Conservation (phyloP, 2,113 vertebrate genomes). For the Ochotona curzoniae region DNA sequence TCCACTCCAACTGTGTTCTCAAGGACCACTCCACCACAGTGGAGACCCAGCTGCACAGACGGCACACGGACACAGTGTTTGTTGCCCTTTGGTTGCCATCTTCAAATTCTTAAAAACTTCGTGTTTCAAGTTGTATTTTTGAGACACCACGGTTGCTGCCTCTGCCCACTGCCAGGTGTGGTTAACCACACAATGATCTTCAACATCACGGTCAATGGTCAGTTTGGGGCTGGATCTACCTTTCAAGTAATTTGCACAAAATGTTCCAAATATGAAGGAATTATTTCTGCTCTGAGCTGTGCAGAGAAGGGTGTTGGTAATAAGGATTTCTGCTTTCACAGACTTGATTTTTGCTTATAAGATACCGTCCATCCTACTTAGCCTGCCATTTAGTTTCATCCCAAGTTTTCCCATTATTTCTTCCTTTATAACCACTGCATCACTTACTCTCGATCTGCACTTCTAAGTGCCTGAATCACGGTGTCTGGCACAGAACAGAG, state of each 20-base stretch:
- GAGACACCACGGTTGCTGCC: background rate
- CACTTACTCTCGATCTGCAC: background rate
- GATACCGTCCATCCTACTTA: background rate
- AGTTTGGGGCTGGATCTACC: no score
- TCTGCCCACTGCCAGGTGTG: no score
- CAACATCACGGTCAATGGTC: no score
- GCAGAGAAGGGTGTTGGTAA: slow-evolving; percentile 95
- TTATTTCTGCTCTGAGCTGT: slow-evolving; percentile 94
- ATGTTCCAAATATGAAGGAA: slow-evolving; percentile 96
- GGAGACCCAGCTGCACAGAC: background rate
- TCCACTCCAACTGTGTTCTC: background rate
- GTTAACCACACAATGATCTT: no score
- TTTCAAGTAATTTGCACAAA: slow-evolving; percentile 91
- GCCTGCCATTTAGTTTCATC: background rate
- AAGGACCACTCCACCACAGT: background rate
- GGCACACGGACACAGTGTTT: background rate
- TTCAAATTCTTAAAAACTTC: background rate
- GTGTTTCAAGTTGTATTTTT: background rate
- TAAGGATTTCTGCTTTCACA: slow-evolving; percentile 94
- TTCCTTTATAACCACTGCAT: background rate
- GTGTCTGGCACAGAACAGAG: background rate
- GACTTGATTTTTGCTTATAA: slow-evolving; percentile 76
- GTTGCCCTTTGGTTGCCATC: background rate
- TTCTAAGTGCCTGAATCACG: rapidly evolving
- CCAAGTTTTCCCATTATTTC: background rate